These are phyloP conservation scores for Litocranius walleri DNA, from an alignment of 2,113 vertebrate species.

Conservation along the genomic window DNA sequence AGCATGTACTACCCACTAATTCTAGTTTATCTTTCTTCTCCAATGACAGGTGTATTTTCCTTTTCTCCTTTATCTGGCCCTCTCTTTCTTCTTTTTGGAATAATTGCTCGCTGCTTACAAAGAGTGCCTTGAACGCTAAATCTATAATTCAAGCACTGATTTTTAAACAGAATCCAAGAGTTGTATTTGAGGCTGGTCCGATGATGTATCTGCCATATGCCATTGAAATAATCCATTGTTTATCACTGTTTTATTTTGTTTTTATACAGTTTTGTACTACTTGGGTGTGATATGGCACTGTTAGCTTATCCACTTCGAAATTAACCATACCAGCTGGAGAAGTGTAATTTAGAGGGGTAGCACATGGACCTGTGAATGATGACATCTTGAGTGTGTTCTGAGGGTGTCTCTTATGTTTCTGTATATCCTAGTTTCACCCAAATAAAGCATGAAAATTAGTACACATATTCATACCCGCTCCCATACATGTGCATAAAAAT, in stretches of 20 bases:
- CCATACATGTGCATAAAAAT: not conserved
- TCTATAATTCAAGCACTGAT: not conserved
- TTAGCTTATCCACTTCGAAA: constrained; percentile 61
- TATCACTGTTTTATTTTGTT: constrained; percentile 55
- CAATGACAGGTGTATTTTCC: not conserved
- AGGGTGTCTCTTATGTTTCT: constrained; percentile 28
- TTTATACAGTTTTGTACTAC: constrained; percentile 28
- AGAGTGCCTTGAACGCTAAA: not conserved
- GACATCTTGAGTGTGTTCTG: constrained; percentile 58
- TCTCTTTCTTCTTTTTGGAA: not conserved
- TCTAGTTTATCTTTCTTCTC: not conserved
- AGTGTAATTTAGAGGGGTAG: constrained; percentile 47
- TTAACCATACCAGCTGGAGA: constrained; percentile 63
- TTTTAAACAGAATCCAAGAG: constrained; percentile 53
- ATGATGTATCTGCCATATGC: constrained; percentile 55
- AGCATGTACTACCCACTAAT: not conserved
- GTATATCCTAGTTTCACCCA: constrained; percentile 17
- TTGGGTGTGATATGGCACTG: constrained; percentile 64
- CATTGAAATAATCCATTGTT: constrained; percentile 61
- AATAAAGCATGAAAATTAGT: constrained; percentile 45
- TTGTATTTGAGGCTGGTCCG: constrained; percentile 5
- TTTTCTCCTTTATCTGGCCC: not conserved
- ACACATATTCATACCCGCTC: not conserved
- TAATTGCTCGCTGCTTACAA: not conserved
- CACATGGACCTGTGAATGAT: constrained; percentile 50